Conservation (phyloP, 2,113 vertebrate genomes). For the Seriola aureovittata region DNA sequence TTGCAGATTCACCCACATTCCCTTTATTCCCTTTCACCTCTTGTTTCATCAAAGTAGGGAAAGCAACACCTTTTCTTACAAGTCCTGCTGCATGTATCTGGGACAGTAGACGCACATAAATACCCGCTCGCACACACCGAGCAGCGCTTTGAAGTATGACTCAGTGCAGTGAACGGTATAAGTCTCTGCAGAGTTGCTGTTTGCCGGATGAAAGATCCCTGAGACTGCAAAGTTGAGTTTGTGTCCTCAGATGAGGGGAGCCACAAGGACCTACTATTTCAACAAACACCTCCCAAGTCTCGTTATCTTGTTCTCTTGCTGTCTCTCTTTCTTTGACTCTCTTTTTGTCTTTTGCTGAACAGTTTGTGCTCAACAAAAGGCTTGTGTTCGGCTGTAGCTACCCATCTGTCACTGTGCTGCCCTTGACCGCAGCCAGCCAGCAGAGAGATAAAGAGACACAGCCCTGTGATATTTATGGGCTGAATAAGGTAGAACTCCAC, state of each 20-base stretch:
- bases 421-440: conserved; percentile 65
- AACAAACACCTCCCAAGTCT: conserved; percentile 57
- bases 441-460: conserved; percentile 54
- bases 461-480: conserved; percentile 19
- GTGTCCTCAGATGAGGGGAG: conserved; percentile 72
- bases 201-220: conserved; percentile 73
- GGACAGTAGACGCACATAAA: conserved; percentile 59
- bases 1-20: conserved; percentile 12
- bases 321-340: conserved; percentile 4
- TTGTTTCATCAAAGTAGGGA: conserved; percentile 34
- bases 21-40: conserved; percentile 25
- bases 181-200: conserved; percentile 71
- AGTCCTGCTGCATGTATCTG: conserved; percentile 53
- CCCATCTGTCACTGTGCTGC: conserved; percentile 60
- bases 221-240: conserved; percentile 60
- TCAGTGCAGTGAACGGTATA: conserved; percentile 48
- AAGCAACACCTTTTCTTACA: conserved; percentile 26
- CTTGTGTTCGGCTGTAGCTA: conserved; percentile 56
- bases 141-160: conserved; percentile 66
- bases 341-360: conserved; percentile 43
- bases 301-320: conserved; percentile 17
- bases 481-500: conserved; percentile 25
- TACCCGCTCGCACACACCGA: conserved; percentile 40
- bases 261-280: conserved; percentile 62
- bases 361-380: conserved; percentile 62